These are phyloP conservation scores for Rhagophthalmus giganteus DNA, from an alignment of 2,888 invertebrate genomes.

Conservation along the genomic window DNA sequence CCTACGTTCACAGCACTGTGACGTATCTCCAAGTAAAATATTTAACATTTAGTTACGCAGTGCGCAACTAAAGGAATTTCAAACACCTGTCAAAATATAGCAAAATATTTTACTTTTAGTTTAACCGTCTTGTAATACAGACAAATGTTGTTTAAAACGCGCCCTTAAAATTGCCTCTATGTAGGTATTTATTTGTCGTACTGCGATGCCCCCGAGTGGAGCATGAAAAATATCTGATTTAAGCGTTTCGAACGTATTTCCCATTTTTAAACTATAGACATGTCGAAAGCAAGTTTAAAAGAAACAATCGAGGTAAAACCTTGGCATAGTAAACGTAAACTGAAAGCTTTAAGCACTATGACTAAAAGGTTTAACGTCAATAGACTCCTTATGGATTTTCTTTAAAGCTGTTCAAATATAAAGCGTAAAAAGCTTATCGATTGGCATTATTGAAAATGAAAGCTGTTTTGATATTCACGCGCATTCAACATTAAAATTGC, in stretches of 20 bases:
- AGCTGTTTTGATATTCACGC: no score
- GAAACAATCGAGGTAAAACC: constrained; percentile 12
- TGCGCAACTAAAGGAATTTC: constrained; percentile 38
- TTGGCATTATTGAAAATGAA: neutral
- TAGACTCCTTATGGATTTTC: neutral
- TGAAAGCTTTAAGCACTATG: constrained; percentile 11
- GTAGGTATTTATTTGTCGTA: constrained; percentile 4
- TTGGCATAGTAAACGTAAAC: constrained; percentile 19
- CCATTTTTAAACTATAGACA: constrained; percentile 9
- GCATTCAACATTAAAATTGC: no score
- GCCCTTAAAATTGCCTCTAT: neutral
- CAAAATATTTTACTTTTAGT: constrained; percentile 44
- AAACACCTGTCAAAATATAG: constrained; percentile 48
- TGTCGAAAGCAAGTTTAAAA: constrained; percentile 3
- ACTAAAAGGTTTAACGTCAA: constrained; percentile 9
- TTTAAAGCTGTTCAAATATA: constrained; percentile 4
- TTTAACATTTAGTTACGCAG: constrained; percentile 24
- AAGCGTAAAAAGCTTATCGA: constrained; percentile 5
- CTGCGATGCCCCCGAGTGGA: constrained; percentile 7
- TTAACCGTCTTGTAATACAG: constrained; percentile 22
- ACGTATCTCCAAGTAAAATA: no score
- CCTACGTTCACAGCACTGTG: no score
- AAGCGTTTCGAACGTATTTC: constrained; percentile 6
- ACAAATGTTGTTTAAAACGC: constrained; percentile 6
- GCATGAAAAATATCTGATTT: constrained; percentile 22